Percentiles rank a stretch among this genome's conserved stretches.
phyloP scores from a whole-genome alignment of 1,140 invertebrate genomes.

The Lanistes nyassanus region DNA sequence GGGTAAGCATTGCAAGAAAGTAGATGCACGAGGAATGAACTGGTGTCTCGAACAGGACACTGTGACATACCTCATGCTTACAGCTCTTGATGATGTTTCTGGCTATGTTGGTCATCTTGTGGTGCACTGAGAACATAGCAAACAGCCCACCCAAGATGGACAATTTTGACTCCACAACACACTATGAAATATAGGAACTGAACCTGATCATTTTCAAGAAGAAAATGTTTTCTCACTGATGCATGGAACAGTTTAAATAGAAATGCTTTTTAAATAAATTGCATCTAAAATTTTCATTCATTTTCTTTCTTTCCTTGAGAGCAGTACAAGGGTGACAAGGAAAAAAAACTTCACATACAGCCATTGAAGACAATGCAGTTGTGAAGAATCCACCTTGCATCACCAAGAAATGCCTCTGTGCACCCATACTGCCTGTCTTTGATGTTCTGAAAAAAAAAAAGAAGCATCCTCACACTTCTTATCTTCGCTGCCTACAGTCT shows the following conservation, averaged over 20 bases:
- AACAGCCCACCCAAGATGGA: neutral
- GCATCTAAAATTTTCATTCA: too few species aligned
- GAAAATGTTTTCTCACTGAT: too few species aligned
- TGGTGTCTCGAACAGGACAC: neutral
- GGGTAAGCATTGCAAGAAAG: too few species aligned
- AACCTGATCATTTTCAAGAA: too few species aligned
- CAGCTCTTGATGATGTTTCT: conserved; percentile 84
- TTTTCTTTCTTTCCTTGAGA: too few species aligned
- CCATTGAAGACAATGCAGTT: conserved; percentile 91
- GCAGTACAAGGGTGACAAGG: neutral
- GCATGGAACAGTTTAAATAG: too few species aligned
- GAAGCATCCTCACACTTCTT: neutral
- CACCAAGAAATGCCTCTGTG: conserved; percentile 87
- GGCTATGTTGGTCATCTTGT: conserved; percentile 76
- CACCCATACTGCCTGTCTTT: conserved; percentile 83
- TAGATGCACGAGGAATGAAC: too few species aligned
- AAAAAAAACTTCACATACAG: conserved; percentile 70
- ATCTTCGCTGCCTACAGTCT: too few species aligned
- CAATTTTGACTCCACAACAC: too few species aligned
- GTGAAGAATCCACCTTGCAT: conserved; percentile 92
- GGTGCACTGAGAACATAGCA: conserved; percentile 72
- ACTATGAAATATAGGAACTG: too few species aligned
- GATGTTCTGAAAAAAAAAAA: conserved; percentile 73
- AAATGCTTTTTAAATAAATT: too few species aligned
- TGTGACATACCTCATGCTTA: conserved; percentile 74